phyloP scores from a whole-genome alignment of 2,888 invertebrate species.

The Priocnemis perturbator region DNA sequence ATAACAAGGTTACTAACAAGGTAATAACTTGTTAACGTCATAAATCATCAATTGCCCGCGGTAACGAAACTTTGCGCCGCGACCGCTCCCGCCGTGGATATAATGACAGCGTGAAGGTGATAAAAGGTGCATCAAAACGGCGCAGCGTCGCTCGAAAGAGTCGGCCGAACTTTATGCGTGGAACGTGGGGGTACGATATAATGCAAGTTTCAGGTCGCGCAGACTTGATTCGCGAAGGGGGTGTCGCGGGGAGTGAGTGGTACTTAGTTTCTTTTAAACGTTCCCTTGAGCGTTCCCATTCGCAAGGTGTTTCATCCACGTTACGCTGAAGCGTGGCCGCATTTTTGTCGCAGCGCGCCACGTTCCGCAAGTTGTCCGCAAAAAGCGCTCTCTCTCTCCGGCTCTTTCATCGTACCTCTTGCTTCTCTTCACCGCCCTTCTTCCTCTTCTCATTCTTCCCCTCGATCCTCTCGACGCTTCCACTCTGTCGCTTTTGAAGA shows the following conservation, averaged over 20 bases:
- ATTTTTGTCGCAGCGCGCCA: conserved; percentile 23
- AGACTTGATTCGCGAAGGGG: conserved; percentile 28
- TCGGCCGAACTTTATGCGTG: conserved; percentile 40
- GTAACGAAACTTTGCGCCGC: conserved; percentile 2
- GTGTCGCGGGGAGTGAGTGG: conserved; percentile 16
- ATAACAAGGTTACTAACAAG: conserved; percentile 8
- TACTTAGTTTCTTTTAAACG: conserved; percentile 44
- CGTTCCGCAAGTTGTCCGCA: too few species aligned
- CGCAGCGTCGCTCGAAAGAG: conserved; percentile 15
- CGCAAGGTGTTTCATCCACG: conserved; percentile 17
- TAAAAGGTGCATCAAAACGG: conserved; percentile 24
- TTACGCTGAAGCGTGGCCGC: not conserved
- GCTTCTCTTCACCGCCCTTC: too few species aligned
- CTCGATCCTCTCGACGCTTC: too few species aligned
- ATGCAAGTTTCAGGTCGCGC: conserved; percentile 29
- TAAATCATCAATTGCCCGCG: conserved; percentile 8
- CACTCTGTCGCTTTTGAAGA: too few species aligned
- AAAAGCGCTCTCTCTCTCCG: too few species aligned
- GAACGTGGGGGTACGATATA: conserved; percentile 15
- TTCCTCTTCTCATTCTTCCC: too few species aligned
- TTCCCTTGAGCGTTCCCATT: conserved; percentile 26
- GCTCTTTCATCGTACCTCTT: not conserved
- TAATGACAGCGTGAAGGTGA: conserved; percentile 25
- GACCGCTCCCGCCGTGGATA: not conserved
- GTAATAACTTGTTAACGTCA: not conserved